These are phyloP conservation scores for Nesometra sesokonis DNA, from an alignment of 35 echinoderm and acorn worm species.

Conservation along the genomic window DNA sequence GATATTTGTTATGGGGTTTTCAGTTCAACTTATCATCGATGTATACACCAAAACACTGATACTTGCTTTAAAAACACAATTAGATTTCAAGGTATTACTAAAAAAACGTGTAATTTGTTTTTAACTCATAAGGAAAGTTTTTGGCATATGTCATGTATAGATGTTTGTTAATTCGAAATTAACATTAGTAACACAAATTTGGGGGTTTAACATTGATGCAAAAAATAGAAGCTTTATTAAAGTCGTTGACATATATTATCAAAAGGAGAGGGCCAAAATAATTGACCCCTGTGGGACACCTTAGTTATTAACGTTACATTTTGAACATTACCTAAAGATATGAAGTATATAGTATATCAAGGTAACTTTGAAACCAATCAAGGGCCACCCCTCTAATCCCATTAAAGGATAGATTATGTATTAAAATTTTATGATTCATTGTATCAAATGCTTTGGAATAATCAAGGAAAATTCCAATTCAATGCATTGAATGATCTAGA, in stretches of 20 bases:
- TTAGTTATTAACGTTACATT: background rate
- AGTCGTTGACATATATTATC: constrained; percentile 9
- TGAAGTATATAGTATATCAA: background rate
- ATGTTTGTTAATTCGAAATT: background rate
- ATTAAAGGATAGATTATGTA: background rate
- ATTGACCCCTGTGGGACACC: constrained; percentile 11
- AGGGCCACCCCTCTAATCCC: constrained; percentile 13
- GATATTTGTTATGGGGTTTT: background rate
- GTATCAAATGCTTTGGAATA: constrained; percentile 9
- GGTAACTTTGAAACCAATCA: background rate
- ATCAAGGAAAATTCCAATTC: constrained; percentile 18
- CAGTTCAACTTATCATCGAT: background rate
- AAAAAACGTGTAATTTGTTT: background rate
- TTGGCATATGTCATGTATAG: background rate
- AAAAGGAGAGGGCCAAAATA: constrained; percentile 14
- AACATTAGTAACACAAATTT: background rate
- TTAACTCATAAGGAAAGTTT: background rate
- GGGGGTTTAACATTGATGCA: background rate
- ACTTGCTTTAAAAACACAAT: background rate
- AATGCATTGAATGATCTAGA: background rate
- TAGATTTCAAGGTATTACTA: background rate
- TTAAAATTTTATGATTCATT: background rate
- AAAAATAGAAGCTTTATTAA: background rate
- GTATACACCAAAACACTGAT: background rate
- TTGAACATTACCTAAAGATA: background rate